A percentile compares a stretch with the other conserved stretches of the same genome.
Conservation (phyloP, 2,888 invertebrate species). For the Heliconius ethilla region DNA sequence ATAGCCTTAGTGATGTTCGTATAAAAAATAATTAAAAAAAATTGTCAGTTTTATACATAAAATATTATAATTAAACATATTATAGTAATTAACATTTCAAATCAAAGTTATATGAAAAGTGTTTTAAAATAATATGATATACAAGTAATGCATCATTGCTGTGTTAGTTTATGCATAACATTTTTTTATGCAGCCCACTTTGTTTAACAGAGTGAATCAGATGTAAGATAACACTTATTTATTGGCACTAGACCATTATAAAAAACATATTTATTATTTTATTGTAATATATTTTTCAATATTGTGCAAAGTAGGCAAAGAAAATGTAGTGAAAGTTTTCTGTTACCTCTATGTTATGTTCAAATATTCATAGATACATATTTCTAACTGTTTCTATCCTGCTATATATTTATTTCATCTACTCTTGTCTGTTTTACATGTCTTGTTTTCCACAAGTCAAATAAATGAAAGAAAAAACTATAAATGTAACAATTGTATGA, state of each 20-base stretch:
- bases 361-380: too few species aligned
- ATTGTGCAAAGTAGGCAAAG: neutral
- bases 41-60: too few species aligned
- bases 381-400: too few species aligned
- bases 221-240: constrained; percentile 12
- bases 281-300: neutral
- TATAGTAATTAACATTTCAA: neutral
- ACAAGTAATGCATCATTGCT: constrained; percentile 19
- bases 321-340: neutral
- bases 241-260: neutral
- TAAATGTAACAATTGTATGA: neutral
- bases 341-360: neutral
- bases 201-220: constrained; percentile 26
- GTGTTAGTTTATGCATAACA: constrained; percentile 22
- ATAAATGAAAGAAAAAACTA: too few species aligned
- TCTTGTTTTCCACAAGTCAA: too few species aligned
- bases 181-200: constrained; percentile 16
- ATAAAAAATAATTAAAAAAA: too few species aligned
- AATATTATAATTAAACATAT: neutral
- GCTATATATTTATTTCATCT: too few species aligned
- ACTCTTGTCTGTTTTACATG: too few species aligned
- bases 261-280: neutral
- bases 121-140: neutral
- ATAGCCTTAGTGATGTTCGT: too few species aligned
- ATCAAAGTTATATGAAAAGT: neutral